Conservation (phyloP, 1,140 invertebrate species). For the Drosophila nigromelanica region DNA sequence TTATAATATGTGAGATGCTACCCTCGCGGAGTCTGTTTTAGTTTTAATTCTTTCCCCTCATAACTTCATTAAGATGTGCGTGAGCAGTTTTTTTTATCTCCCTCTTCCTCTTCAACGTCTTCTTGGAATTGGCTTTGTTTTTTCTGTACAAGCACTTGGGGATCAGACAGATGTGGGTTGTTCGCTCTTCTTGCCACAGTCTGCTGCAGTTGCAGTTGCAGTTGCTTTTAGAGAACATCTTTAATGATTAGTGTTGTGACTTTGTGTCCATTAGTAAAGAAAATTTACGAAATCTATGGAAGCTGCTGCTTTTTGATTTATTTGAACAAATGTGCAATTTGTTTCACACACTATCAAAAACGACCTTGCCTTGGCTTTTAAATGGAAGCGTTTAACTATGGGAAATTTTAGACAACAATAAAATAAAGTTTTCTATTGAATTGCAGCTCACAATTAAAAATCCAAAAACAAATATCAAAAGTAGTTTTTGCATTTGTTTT, state of each 20-base stretch:
- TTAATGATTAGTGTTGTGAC: slow-evolving; percentile 48
- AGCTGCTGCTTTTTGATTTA: slow-evolving; percentile 72
- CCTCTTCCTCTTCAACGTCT: slow-evolving; percentile 5
- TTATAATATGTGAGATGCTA: slow-evolving; percentile 7
- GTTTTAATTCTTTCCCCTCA: slow-evolving; percentile 16
- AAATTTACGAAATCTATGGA: slow-evolving; percentile 30
- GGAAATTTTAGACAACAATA: slow-evolving; percentile 6
- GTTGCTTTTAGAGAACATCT: slow-evolving; percentile 43
- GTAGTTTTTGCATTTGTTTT: slow-evolving; percentile 9
- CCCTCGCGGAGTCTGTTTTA: neutral
- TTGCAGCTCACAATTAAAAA: slow-evolving; percentile 18
- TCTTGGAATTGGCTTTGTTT: slow-evolving; percentile 45
- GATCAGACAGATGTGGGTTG: slow-evolving; percentile 6
- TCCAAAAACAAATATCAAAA: slow-evolving; percentile 20
- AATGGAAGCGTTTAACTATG: slow-evolving; percentile 26
- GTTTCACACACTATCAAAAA: slow-evolving; percentile 29
- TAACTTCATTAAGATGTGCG: slow-evolving; percentile 64
- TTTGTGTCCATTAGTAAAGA: slow-evolving; percentile 32
- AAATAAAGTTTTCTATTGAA: slow-evolving; percentile 22
- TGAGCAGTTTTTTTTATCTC: slow-evolving; percentile 2
- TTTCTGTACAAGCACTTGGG: slow-evolving; percentile 6
- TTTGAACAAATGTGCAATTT: slow-evolving; percentile 67
- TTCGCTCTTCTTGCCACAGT: neutral
- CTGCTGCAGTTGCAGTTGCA: slow-evolving; percentile 28
- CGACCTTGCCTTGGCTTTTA: slow-evolving; percentile 43